A percentile compares a stretch with the other conserved stretches of the same genome.
These are phyloP conservation scores for Drosophila subquinaria DNA, from an alignment of 2,888 invertebrate genomes.

Conservation along the genomic window DNA sequence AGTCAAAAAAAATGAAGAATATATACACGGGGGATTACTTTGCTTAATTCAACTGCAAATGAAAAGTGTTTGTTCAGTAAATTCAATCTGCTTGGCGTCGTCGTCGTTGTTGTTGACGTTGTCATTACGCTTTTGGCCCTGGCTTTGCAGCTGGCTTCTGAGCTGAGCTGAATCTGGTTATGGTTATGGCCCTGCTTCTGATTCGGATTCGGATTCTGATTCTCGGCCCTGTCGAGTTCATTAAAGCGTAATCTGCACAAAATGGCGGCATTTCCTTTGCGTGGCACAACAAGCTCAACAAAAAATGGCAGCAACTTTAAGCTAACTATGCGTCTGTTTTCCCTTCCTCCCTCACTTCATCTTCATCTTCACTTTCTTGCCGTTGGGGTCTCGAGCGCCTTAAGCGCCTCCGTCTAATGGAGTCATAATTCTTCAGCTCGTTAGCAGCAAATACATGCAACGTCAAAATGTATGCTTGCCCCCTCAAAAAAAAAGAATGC, in stretches of 20 bases:
- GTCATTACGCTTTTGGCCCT: slow-evolving; percentile 65
- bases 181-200: slow-evolving; percentile 24
- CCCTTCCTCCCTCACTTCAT: not conserved
- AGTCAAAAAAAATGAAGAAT: not conserved
- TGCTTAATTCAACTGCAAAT: slow-evolving; percentile 81
- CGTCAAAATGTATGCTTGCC: slow-evolving; percentile 74
- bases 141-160: slow-evolving; percentile 11
- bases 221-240: slow-evolving; percentile 58
- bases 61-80: slow-evolving; percentile 81
- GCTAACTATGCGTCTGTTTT: slow-evolving; percentile 66
- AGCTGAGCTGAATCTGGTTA: slow-evolving; percentile 23
- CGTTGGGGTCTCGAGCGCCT: slow-evolving; percentile 7
- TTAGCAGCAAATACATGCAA: slow-evolving; percentile 77
- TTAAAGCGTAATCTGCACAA: slow-evolving; percentile 79
- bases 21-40: slow-evolving; percentile 76
- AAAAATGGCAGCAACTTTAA: slow-evolving; percentile 69
- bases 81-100: slow-evolving; percentile 66
- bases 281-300: slow-evolving; percentile 21
- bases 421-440: slow-evolving; percentile 81
- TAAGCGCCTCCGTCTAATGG: slow-evolving; percentile 62
- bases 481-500: slow-evolving; percentile 48
- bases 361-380: not conserved
- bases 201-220: slow-evolving; percentile 1
- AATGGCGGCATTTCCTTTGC: slow-evolving; percentile 75
- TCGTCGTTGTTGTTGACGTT: slow-evolving; percentile 70